Conservation (phyloP, 2,888 invertebrate genomes). For the Drosophila bunnanda region DNA sequence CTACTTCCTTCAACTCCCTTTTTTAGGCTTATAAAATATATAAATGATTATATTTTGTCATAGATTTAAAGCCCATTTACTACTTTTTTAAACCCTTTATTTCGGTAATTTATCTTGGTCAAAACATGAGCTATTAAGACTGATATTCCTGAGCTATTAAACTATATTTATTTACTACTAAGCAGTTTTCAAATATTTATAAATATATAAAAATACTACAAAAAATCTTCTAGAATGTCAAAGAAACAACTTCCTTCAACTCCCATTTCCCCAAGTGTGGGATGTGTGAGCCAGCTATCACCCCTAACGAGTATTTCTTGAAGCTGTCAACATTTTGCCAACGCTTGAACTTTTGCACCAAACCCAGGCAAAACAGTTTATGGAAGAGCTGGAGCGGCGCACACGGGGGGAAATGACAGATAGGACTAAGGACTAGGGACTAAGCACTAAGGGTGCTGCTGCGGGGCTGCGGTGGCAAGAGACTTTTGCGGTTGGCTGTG, state of each 20-base stretch:
- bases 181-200: no score
- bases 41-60: not conserved
- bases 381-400: conserved; percentile 8
- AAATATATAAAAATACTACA: no score
- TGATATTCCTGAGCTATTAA: not conserved
- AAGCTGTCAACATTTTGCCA: conserved; percentile 62
- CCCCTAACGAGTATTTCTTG: conserved; percentile 48
- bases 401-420: conserved; percentile 19
- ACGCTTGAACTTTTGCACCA: conserved; percentile 50
- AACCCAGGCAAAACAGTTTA: conserved; percentile 37
- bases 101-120: not conserved
- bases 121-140: not conserved
- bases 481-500: conserved; percentile 53
- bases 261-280: not conserved
- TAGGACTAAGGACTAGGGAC: conserved; percentile 11
- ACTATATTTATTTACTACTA: not conserved
- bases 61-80: not conserved
- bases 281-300: conserved; percentile 23
- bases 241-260: not conserved
- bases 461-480: conserved; percentile 10
- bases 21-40: not conserved
- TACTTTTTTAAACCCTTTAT: not conserved
- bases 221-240: not conserved
- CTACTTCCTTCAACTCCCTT: no score
- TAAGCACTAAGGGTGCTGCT: conserved; percentile 3